These are phyloP conservation scores for Lytechinus variegatus DNA, from an alignment of 35 echinoderm and acorn worm genomes.

Conservation along the genomic window DNA sequence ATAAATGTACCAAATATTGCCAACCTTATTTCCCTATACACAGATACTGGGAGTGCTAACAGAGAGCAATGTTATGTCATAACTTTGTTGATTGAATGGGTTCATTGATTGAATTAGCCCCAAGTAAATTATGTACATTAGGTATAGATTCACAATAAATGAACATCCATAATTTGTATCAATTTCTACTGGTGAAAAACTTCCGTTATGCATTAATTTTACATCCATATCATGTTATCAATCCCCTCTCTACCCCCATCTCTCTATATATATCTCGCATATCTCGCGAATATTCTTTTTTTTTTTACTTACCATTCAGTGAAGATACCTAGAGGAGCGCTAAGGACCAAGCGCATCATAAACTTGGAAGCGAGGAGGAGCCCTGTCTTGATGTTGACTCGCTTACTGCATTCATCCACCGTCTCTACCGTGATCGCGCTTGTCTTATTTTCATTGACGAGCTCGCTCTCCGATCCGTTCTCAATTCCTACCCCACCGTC, in stretches of 20 bases:
- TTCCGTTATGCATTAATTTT: too few relatives aligned
- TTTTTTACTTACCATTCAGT: slow-evolving; percentile 19
- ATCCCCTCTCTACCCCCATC: not conserved
- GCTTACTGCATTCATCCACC: not conserved
- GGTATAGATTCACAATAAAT: too few relatives aligned
- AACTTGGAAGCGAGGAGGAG: slow-evolving; percentile 44
- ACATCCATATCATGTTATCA: too few relatives aligned
- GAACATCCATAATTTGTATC: too few relatives aligned
- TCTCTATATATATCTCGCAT: not conserved
- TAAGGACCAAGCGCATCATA: slow-evolving; percentile 32
- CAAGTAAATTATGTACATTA: too few relatives aligned
- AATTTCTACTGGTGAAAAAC: too few relatives aligned
- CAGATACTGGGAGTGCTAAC: too few relatives aligned
- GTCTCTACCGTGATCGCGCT: not conserved
- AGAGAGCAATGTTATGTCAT: too few relatives aligned
- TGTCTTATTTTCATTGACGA: not conserved
- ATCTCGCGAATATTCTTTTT: not conserved
- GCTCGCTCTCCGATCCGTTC: not conserved
- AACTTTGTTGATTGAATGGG: too few relatives aligned
- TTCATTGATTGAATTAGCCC: too few relatives aligned
- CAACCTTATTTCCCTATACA: too few relatives aligned
- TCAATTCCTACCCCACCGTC: not conserved
- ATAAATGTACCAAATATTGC: too few relatives aligned
- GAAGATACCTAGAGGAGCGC: slow-evolving; percentile 42
- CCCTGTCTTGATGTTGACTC: slow-evolving; percentile 35